A percentile compares a stretch with the other conserved stretches of the same genome.
Evolutionary conservation across 1,140 invertebrate genomes (phyloP).

Genomic region (Plutomurus gul): DNA sequence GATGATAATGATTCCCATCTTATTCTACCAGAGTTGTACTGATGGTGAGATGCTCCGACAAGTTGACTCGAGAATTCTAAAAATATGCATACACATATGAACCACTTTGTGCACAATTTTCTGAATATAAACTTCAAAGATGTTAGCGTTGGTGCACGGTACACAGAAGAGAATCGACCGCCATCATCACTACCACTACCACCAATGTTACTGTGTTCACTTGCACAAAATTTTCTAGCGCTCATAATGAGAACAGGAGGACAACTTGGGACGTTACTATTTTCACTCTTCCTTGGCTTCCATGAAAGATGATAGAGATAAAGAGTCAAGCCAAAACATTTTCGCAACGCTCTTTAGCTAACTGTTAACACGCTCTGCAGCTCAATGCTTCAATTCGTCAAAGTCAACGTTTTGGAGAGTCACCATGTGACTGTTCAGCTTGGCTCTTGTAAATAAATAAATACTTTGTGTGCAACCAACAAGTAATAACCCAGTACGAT

Average conservation of each 20-base stretch:
- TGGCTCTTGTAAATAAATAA: no score
- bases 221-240: no score
- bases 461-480: no score
- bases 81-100: constrained; percentile 26
- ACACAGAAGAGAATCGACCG: not conserved
- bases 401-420: not conserved
- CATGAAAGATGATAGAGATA: not conserved
- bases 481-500: no score
- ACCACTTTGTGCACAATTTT: not conserved
- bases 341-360: no score
- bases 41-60: not conserved
- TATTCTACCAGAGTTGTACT: not conserved
- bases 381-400: not conserved
- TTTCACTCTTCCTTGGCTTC: not conserved
- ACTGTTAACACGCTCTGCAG: not conserved
- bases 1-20: constrained; percentile 20
- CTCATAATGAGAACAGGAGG: not conserved
- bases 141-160: not conserved
- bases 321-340: not conserved
- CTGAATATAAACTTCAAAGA: not conserved
- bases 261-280: not conserved
- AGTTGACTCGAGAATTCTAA: constrained; percentile 19
- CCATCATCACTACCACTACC: not conserved
- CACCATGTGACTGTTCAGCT: no score
- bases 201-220: not conserved